Evolutionary conservation across 2,797 vertebrate species (phyloP), one percentile per base, ranked within the genome.

Genomic region (Microctenopoma lineatum): DNA sequence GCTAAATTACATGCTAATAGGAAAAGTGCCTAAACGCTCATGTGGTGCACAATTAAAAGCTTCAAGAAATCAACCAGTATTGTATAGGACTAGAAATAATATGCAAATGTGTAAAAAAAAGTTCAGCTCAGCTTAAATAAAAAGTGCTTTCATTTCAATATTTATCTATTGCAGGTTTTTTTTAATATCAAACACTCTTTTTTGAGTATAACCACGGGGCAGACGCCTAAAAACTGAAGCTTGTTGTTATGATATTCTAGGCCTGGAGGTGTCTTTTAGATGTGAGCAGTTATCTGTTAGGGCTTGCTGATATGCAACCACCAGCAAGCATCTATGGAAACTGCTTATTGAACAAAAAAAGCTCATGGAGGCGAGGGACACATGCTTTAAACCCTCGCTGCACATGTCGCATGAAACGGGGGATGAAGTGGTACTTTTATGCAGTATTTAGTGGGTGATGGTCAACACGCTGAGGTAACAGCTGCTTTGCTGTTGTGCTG

Each of bases 181-280:
- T 77, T 80, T 64, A 21, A 75, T 83, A 76, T 84, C 29, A 61
- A 50, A 71, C 34, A 53, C 13, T 79, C 44, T 61, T 79, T 44
- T 69, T 2, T 36, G 65, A 61, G 51, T 32, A 38, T 60, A 53
- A 48, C 82, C 14, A 2, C 25, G 66, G 66, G 80, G 73, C n/a
- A 26, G 64, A 38, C 34, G 55, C 79, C 73, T 5, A 68, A 64
- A 55, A 60, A 58, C 60, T 52, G 18, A 68, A 52, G 8, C 59
- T 60, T 61, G 50, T 27, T 75, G 66, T 65, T 67, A 54, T 38
- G 53, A 53, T 72, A 63, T 77, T 83, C 34, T 39, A 1, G 45
- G 59, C 83, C 83, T 48, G 56, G 39, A 70, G 83, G 75, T 45
- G 3, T 62, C 29, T 80, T 74, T 71, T 38, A 52, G 53, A 72